Evolutionary conservation across 2,888 invertebrate genomes (phyloP), one percentile per base, ranked within the genome.

Genomic region (Automeris io): DNA sequence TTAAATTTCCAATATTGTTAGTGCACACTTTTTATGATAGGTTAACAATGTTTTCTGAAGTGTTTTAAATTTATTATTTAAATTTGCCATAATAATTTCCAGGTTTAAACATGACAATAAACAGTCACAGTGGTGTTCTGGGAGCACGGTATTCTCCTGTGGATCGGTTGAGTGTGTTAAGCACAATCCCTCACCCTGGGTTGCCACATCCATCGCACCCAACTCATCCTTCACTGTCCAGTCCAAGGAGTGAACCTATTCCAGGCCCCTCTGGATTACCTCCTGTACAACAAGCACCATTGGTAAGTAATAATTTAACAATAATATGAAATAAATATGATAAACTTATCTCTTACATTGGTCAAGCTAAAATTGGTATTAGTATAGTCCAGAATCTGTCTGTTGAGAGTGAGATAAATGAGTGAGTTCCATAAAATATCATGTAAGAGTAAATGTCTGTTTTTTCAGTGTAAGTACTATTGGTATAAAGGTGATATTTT

Each of bases 241-340:
- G 92, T 60, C 91, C 92, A 33, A 87, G 91, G 58, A 90, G 89
- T 62, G 92, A 92, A 68, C 91, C 92, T 22, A 87, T 93, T 35
- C 92, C 94, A 46, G 94, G 94, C 46, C 93, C 94, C n/a, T 94
- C 94, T 33, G 94, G 93, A 47, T 86, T 95, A 65, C 93, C 94
- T 41, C 95, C 95, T 42, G 94, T 95, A 59, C 95, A 95, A 82
- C 93, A 94, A 90, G 95, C 93, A 77, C 95, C 95, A 72, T 89
- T 95, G 90, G 95, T 95, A 81, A 90, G 57, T 37, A 21, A 19
- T 32, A n/a, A n/a, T n/a, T n/a, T n/a, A n/a, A n/a, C n/a, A n/a
- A n/a, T n/a, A n/a, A n/a, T n/a, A n/a, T n/a, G n/a, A n/a, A n/a
- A n/a, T n/a, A n/a, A n/a, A n/a, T n/a, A n/a, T n/a, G n/a, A n/a